A percentile compares a stretch with the other conserved stretches of the same genome.
phyloP scores from a whole-genome alignment of 2,113 vertebrate genomes.

The Vimba vimba region DNA sequence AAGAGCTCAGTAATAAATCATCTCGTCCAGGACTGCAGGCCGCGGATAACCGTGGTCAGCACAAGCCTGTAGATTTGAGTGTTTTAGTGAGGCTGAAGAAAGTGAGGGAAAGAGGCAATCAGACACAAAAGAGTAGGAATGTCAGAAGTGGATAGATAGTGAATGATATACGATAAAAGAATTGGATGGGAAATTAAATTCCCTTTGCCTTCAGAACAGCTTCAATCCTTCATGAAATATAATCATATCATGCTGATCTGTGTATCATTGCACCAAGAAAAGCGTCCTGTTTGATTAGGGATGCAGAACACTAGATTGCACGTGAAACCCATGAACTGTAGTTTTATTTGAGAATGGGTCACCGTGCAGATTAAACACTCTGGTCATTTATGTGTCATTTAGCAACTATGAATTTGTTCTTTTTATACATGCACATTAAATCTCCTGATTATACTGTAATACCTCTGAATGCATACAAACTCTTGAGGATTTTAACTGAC shows the following conservation, averaged over 20 bases:
- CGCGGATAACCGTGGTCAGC: slow-evolving; percentile 49
- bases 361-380: not conserved
- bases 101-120: not conserved
- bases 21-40: slow-evolving; percentile 12
- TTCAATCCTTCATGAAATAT: not conserved
- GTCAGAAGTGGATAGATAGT: not conserved
- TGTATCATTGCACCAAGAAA: too few relatives aligned
- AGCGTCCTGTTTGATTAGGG: not conserved
- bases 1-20: slow-evolving; percentile 38
- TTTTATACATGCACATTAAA: not conserved
- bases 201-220: not conserved
- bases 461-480: not conserved
- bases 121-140: not conserved
- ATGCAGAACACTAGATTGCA: not conserved
- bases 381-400: not conserved
- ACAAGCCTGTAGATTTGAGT: slow-evolving; percentile 45
- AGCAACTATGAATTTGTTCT: not conserved
- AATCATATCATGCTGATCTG: not conserved
- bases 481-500: not conserved
- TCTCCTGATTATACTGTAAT: not conserved
- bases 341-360: not conserved
- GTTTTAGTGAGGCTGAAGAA: not conserved
- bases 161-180: not conserved
- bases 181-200: not conserved
- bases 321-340: not conserved